Evolutionary conservation across 2,113 vertebrate species (phyloP).

Genomic region (Octodon degus): DNA sequence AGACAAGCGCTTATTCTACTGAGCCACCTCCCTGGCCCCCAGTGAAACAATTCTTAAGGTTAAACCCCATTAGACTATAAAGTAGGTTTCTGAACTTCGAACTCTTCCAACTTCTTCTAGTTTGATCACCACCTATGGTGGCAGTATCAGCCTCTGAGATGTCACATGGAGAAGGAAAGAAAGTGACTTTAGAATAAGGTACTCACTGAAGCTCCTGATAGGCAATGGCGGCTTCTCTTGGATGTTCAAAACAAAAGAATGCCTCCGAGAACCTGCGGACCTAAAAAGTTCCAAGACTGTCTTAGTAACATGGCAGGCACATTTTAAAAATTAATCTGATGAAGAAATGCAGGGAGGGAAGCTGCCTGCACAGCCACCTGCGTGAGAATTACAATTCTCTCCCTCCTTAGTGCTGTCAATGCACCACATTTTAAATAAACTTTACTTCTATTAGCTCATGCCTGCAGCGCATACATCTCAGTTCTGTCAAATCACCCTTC

Average conservation of each 20-base stretch:
- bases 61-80: neutral
- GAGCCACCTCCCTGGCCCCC: too few species aligned
- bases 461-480: neutral
- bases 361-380: neutral
- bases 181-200: constrained; percentile 61
- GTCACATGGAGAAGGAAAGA: constrained; percentile 40
- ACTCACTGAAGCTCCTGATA: constrained; percentile 99
- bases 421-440: neutral
- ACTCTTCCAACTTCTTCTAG: constrained; percentile 24
- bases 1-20: too few species aligned
- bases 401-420: neutral
- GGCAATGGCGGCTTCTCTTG: constrained; percentile 96
- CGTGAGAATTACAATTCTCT: neutral
- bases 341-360: neutral
- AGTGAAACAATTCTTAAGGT: constrained; percentile 29
- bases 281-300: constrained; percentile 84
- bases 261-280: constrained; percentile 98
- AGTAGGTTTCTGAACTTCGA: constrained; percentile 15
- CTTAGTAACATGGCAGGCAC: neutral
- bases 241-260: constrained; percentile 98
- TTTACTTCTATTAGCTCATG: neutral
- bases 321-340: constrained; percentile 41
- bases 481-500: neutral
- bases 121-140: constrained; percentile 3
- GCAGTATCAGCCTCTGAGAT: constrained; percentile 1